Base-by-base conservation (phyloP, 2,797 vertebrate genomes). In the Taeniopygia guttata region DNA sequence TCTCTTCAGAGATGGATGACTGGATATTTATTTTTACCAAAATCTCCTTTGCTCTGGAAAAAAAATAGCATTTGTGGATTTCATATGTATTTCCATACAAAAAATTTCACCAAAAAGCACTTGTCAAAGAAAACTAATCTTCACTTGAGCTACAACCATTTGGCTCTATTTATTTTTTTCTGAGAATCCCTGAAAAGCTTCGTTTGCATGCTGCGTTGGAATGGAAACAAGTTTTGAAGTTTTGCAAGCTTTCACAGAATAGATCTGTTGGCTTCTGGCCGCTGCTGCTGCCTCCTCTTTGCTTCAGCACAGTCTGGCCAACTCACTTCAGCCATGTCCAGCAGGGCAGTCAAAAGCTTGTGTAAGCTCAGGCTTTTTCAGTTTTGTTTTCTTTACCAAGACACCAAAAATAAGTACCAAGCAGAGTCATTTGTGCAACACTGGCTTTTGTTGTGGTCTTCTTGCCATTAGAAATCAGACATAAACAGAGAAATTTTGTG, bases 111-210 rank as follows among this genome's bases (percentile, higher is more conserved):
- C 15, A 22, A 58, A 51, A 40, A 89, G 4, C 36, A 72, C 58
- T n/a, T 48, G 38, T 51, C 72, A 87, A 70, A 93, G 52, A 87
- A 87, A 95, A 82, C 22, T 72, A 68, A 94, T 89, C n/a, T 43
- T 77, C 13, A 70, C n/a, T 17, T 70, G 56, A 93, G 32, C 55
- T 60, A 84, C n/a, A 77, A 56, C 27, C 29, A 62, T 58, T 82
- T 85, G 21, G 25, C 74, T 17, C 5, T 62, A 25, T 32, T 77
- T n/a, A 36, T 72, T 93, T 90, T 90, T 63, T 38, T 46, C 45
- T 3, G 3, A 84, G 32, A 79, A 85, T 64, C 30, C 66, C 34
- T 48, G 40, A 59, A 91, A 85, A 80, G 30, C n/a, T 87, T 85
- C 0, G 2, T 48, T 85, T 88, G 79, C 45, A 23, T 9, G 18